Evolutionary conservation across 2,888 invertebrate genomes (phyloP), one percentile per base, ranked within the genome.

Genomic region (Polydrusus cervinus): DNA sequence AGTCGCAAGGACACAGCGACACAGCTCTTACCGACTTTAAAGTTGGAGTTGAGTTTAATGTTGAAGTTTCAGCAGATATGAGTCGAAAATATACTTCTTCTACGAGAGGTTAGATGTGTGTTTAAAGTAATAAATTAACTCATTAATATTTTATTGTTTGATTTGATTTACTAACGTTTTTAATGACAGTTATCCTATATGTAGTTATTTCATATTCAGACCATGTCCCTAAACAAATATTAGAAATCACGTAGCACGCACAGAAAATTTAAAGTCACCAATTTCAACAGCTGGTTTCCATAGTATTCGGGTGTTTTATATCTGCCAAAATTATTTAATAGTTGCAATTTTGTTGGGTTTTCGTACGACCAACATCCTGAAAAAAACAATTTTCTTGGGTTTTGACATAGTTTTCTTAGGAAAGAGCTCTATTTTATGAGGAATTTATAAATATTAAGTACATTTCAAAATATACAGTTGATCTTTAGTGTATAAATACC

Each of bases 51-150:
- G 83, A 84, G 78, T 83, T 84, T 80, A 83, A 84, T 82, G 83
- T 83, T 69, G 85, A 83, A 81, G 80, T 82, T 70, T 80, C 82
- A 79, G 84, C 84, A 77, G 86, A 85, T 80, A 86, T 86, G 83
- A 82, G 85, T 75, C 81, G 82, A 80, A 84, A 82, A 76, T 84
- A 84, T 51, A 83, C 83, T 70, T 82, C 82, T 60, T 79, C 80
- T 45, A 79, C 82, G 60, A 81, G 67, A 76, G 78, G 78, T 78
- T 69, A 76, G 78, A 61, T 60, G 16, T 74, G 25, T 62, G 45
- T 68, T 62, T 67, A 14, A 34, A n/a, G 25, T 49, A 55, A 68
- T 62, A 68, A 69, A 62, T 40, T 38, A 51, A 67, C 55, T 55
- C 7, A 71, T 51, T 71, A 18, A 71, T 43, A 40, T 10, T 38